Conservation (phyloP, 2,888 invertebrate species). For the Acanthosepion lycidas region DNA sequence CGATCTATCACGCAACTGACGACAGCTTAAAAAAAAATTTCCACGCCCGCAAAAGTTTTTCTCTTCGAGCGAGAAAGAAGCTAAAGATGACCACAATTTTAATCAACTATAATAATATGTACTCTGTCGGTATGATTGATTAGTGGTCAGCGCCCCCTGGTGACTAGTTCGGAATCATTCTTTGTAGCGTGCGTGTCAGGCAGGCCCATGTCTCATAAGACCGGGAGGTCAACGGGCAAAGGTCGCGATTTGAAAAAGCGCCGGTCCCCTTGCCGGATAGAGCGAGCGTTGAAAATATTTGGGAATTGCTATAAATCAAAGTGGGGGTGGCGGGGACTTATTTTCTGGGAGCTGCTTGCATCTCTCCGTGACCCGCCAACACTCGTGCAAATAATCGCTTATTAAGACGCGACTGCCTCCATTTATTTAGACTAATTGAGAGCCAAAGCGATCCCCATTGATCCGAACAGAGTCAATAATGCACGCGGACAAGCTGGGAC, state of each 20-base stretch:
- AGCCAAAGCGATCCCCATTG: constrained; percentile 41
- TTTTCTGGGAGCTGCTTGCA: background rate
- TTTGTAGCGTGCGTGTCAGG: constrained; percentile 10
- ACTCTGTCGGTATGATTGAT: constrained; percentile 15
- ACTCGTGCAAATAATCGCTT: constrained; percentile 43
- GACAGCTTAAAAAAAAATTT: background rate
- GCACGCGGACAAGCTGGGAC: constrained; percentile 35
- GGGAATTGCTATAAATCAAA: constrained; percentile 24
- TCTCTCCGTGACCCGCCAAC: constrained; percentile 33
- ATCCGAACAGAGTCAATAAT: constrained; percentile 40
- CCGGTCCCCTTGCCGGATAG: background rate
- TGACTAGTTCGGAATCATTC: background rate
- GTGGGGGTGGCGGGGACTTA: background rate
- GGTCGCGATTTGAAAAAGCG: background rate
- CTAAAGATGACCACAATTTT: constrained; percentile 9
- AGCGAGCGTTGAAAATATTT: constrained; percentile 25
- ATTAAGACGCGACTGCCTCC: constrained; percentile 34
- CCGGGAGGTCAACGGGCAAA: background rate
- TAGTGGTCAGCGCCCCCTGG: constrained; percentile 33
- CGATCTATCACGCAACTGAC: background rate
- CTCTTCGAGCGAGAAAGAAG: background rate
- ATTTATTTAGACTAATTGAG: constrained; percentile 46
- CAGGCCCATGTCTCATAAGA: constrained; percentile 34
- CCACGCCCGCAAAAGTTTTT: background rate
- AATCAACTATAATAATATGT: constrained; percentile 33